Conservation (phyloP, 2,888 invertebrate species). For the Rhaphigaster nebulosa region DNA sequence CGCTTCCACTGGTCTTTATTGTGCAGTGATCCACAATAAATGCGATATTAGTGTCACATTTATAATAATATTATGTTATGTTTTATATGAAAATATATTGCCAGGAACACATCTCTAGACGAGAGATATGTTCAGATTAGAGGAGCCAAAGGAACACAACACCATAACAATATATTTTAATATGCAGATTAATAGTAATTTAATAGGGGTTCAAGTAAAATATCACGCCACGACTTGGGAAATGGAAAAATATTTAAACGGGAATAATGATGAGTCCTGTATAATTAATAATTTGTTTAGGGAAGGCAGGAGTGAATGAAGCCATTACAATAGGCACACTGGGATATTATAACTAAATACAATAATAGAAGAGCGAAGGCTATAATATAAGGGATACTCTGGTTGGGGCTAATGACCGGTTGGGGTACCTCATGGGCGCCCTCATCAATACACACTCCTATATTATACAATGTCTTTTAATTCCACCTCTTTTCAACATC, state of each 20-base stretch:
- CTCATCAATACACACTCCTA: background rate
- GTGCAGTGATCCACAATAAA: too few relatives aligned
- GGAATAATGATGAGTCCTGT: background rate
- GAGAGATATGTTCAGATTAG: too few relatives aligned
- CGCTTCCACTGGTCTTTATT: too few relatives aligned
- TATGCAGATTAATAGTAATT: too few relatives aligned
- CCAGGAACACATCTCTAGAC: too few relatives aligned
- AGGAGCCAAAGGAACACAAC: too few relatives aligned
- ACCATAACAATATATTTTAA: too few relatives aligned
- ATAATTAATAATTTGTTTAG: slow-evolving; percentile 11
- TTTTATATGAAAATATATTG: too few relatives aligned
- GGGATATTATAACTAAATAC: slow-evolving; percentile 28
- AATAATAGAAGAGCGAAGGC: slow-evolving; percentile 2
- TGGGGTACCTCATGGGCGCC: background rate
- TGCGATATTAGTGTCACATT: too few relatives aligned
- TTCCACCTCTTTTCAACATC: background rate
- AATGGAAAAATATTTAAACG: background rate
- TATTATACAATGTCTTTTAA: background rate
- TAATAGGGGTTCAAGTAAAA: background rate
- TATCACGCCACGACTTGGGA: background rate
- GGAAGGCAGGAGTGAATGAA: background rate
- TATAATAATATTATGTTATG: too few relatives aligned
- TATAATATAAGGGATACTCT: background rate
- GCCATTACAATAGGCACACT: background rate
- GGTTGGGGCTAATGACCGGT: slow-evolving; percentile 4